A percentile compares a stretch with the other conserved stretches of the same genome.
Evolutionary conservation across 92 coral and sea anemone species (phyloP).

Genomic region (Chrysogorgia sp.): DNA sequence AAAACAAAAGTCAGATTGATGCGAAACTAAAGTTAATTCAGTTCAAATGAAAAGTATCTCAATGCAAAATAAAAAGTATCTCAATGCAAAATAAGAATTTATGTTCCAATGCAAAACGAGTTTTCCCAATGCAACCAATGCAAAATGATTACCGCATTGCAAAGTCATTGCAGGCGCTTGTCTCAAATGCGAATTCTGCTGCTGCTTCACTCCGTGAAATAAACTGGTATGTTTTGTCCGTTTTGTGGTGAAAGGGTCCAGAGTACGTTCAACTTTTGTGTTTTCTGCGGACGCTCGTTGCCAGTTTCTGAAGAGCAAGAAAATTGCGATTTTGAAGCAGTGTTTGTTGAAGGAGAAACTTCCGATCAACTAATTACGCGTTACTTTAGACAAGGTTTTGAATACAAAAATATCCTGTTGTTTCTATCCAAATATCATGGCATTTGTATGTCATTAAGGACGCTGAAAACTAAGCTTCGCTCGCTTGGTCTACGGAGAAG

Average conservation of each 20-base stretch:
- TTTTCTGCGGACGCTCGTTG: conserved; percentile 5
- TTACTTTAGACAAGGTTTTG: conserved; percentile 22
- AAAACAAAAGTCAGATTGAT: too few species aligned
- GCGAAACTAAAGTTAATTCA: not conserved
- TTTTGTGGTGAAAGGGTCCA: conserved; percentile 6
- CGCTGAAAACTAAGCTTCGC: conserved; percentile 16
- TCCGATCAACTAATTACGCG: conserved; percentile 9
- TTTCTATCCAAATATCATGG: conserved; percentile 30
- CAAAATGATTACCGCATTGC: conserved; percentile 21
- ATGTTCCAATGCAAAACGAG: not conserved
- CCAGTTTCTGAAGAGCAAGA: not conserved
- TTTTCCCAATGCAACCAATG: not conserved
- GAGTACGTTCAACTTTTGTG: not conserved
- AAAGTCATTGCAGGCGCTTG: conserved; percentile 5
- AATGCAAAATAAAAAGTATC: too few species aligned
- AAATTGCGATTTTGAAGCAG: not conserved
- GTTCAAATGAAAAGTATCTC: not conserved
- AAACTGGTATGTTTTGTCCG: conserved; percentile 22
- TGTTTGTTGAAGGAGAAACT: not conserved
- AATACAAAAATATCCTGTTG: not conserved
- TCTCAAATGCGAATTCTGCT: not conserved
- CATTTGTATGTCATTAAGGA: conserved; percentile 7
- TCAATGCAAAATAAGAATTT: not conserved
- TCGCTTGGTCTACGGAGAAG: conserved; percentile 30
- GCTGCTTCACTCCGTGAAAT: not conserved